Conservation (phyloP, 1,140 invertebrate genomes). For the Mamestra configurata region DNA sequence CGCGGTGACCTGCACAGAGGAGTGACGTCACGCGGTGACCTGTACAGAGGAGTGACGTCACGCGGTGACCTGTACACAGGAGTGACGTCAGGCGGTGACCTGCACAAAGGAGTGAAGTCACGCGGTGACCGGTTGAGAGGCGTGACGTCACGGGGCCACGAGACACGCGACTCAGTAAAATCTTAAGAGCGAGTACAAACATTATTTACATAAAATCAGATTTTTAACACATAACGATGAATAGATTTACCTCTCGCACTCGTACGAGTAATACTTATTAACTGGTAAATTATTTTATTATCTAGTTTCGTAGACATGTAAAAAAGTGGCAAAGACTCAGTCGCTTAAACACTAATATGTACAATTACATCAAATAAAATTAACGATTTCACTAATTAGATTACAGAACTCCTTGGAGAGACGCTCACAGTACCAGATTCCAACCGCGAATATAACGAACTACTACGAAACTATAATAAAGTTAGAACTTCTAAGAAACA, state of each 20-base stretch:
- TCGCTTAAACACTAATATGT: conserved; percentile 83
- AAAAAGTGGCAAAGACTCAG: conserved; percentile 86
- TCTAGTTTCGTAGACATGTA: conserved; percentile 80
- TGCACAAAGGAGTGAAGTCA: no score
- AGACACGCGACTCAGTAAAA: conserved; percentile 43
- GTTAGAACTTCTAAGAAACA: not conserved
- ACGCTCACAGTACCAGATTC: conserved; percentile 62
- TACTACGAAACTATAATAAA: not conserved
- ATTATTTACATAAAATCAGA: conserved; percentile 75
- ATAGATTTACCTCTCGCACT: conserved; percentile 67
- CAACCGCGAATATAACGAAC: conserved; percentile 8
- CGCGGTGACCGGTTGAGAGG: not conserved
- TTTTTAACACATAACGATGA: conserved; percentile 74
- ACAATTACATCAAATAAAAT: conserved; percentile 58
- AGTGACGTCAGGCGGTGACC: no score
- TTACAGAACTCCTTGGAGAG: conserved; percentile 57
- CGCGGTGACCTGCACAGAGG: no score
- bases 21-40: no score
- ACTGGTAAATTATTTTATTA: conserved; percentile 55
- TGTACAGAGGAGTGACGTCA: no score
- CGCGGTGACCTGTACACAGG: no score
- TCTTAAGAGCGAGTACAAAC: conserved; percentile 76
- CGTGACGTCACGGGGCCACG: not conserved
- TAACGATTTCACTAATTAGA: conserved; percentile 45
- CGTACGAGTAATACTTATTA: conserved; percentile 50